These are phyloP conservation scores for Sceloporus undulatus DNA, from an alignment of 2,113 vertebrate species.

Conservation along the genomic window DNA sequence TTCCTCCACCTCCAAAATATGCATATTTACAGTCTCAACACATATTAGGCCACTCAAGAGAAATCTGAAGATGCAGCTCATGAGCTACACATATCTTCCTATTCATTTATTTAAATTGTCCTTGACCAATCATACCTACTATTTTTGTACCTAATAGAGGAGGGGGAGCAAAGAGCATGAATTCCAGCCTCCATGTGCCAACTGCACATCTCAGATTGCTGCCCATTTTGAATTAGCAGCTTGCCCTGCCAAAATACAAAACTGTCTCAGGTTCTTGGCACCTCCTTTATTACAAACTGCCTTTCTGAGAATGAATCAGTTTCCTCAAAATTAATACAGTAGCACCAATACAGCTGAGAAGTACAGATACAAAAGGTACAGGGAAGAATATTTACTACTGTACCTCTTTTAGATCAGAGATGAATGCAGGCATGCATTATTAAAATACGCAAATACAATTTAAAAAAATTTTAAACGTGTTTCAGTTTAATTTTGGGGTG, in stretches of 20 bases:
- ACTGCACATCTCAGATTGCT: conserved; percentile 7
- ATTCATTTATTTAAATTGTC: conserved; percentile 6
- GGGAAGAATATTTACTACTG: neutral
- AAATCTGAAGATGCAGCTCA: neutral
- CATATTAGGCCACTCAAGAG: conserved; percentile 34
- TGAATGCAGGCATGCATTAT: neutral
- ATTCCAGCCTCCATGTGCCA: neutral
- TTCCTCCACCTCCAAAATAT: conserved; percentile 46
- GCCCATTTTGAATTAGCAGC: conserved; percentile 5
- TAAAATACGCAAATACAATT: neutral
- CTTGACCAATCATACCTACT: neutral
- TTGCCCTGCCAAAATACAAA: neutral
- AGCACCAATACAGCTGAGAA: neutral
- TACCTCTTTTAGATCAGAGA: neutral
- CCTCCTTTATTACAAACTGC: neutral
- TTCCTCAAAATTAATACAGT: conserved; percentile 4
- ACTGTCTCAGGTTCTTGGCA: conserved; percentile 6
- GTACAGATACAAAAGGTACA: neutral
- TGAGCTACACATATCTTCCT: neutral
- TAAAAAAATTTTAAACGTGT: neutral
- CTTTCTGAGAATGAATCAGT: conserved; percentile 23
- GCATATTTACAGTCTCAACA: conserved; percentile 19
- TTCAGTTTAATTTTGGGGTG: neutral
- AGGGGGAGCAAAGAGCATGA: neutral
- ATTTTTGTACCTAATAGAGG: neutral